Evolutionary conservation across 2,888 invertebrate species (phyloP).

Genomic region (Drosophila meridionalis): DNA sequence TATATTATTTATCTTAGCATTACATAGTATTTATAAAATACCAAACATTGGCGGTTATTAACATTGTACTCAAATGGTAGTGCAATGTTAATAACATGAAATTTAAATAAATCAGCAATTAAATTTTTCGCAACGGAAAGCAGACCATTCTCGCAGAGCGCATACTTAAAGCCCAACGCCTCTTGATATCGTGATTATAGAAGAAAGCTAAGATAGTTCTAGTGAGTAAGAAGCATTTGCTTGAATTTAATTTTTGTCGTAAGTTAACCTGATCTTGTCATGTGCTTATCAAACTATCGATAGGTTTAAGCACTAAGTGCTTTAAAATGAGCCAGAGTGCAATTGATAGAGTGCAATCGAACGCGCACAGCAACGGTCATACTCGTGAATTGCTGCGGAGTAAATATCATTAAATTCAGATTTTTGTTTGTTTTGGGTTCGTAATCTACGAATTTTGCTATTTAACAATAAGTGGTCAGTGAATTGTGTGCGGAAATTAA

Average conservation of each 20-base stretch:
- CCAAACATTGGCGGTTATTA: too few species aligned
- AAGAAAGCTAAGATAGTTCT: background rate
- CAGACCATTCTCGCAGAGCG: background rate
- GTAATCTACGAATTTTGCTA: slow-evolving; percentile 22
- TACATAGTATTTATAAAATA: too few species aligned
- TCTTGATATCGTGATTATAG: too few species aligned
- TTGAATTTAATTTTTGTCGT: background rate
- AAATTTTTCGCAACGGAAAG: background rate
- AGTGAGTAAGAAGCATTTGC: background rate
- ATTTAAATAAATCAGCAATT: background rate
- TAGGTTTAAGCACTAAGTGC: slow-evolving; percentile 28
- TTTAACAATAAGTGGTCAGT: slow-evolving; percentile 14
- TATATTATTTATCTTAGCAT: too few species aligned
- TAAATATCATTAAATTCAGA: slow-evolving; percentile 14
- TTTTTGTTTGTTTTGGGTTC: slow-evolving; percentile 28
- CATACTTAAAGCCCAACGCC: background rate
- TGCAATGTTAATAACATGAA: background rate
- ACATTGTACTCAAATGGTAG: background rate
- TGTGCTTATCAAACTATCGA: slow-evolving; percentile 37
- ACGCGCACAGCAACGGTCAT: slow-evolving; percentile 57
- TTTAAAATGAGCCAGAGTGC: slow-evolving; percentile 9
- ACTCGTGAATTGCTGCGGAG: slow-evolving; percentile 32
- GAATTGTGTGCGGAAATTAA: slow-evolving; percentile 17
- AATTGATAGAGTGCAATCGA: slow-evolving; percentile 56
- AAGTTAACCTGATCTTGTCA: background rate